Evolutionary conservation across 2,113 vertebrate genomes (phyloP).

Genomic region (Tachuris rubrigastra): DNA sequence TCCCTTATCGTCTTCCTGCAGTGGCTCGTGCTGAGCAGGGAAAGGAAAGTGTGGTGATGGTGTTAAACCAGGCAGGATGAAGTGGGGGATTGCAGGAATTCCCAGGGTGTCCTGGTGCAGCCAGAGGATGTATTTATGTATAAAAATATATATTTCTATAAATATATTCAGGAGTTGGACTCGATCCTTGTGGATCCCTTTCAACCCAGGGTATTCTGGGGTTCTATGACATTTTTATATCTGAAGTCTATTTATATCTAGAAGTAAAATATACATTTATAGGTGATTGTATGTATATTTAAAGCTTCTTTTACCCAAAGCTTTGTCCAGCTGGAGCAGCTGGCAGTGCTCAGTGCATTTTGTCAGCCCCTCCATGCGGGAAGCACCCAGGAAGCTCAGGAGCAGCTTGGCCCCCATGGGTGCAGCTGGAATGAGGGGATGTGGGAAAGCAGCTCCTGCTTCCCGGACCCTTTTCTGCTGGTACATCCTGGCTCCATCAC

Average conservation of each 20-base stretch:
- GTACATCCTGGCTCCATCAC: not conserved
- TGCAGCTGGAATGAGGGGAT: not conserved
- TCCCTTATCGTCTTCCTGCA: not conserved
- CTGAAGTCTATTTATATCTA: not conserved
- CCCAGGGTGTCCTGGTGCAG: not conserved
- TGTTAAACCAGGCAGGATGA: not conserved
- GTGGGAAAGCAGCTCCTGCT: not conserved
- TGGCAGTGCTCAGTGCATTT: not conserved
- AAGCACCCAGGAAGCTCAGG: rapidly evolving
- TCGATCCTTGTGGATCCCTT: not conserved
- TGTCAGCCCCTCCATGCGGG: rapidly evolving
- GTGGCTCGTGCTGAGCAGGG: not conserved
- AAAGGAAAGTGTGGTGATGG: no score
- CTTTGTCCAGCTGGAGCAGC: not conserved
- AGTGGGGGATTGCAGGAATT: not conserved
- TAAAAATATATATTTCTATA: not conserved
- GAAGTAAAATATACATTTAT: not conserved
- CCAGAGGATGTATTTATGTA: not conserved
- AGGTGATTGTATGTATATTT: rapidly evolving
- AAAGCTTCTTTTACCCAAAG: not conserved
- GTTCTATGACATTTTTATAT: not conserved
- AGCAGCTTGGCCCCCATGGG: rapidly evolving
- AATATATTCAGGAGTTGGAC: not conserved
- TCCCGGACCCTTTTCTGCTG: rapidly evolving
- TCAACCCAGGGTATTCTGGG: not conserved